phyloP scores from a whole-genome alignment of 1,140 invertebrate genomes.

The Bombus confusus region DNA sequence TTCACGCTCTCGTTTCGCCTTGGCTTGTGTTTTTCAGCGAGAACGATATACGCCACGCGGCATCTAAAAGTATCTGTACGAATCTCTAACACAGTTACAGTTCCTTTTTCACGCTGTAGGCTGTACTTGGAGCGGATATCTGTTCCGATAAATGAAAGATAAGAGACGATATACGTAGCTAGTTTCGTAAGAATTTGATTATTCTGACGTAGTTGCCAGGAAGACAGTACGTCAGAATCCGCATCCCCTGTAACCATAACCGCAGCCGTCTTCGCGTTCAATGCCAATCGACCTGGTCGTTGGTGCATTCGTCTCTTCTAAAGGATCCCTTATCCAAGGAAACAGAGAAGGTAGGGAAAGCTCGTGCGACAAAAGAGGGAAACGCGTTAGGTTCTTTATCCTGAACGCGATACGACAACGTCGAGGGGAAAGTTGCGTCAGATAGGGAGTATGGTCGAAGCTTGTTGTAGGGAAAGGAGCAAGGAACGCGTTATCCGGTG shows the following conservation, averaged over 20 bases:
- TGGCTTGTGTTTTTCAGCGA: no score
- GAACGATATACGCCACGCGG: background rate
- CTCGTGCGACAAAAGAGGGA: background rate
- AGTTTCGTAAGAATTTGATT: no score
- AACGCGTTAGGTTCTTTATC: background rate
- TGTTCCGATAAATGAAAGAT: background rate
- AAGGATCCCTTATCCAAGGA: background rate
- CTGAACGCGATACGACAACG: background rate
- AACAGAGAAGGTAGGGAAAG: no score
- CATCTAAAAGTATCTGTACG: background rate
- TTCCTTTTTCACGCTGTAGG: background rate
- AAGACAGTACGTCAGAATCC: background rate
- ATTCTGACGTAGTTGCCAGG: background rate
- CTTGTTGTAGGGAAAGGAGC: constrained; percentile 11
- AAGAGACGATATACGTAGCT: no score
- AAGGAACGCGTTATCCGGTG: background rate
- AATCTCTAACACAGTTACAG: background rate
- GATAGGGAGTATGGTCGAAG: background rate
- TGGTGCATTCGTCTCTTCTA: background rate
- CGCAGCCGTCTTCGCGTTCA: no score
- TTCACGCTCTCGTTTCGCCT: background rate
- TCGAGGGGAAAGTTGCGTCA: background rate
- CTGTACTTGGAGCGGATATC: no score
- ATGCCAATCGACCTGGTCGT: background rate
- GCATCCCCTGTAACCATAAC: background rate